Percentiles rank a stretch among this genome's conserved stretches.
These are phyloP conservation scores for Gortyna flavago DNA, from an alignment of 2,888 invertebrate genomes.

Conservation along the genomic window DNA sequence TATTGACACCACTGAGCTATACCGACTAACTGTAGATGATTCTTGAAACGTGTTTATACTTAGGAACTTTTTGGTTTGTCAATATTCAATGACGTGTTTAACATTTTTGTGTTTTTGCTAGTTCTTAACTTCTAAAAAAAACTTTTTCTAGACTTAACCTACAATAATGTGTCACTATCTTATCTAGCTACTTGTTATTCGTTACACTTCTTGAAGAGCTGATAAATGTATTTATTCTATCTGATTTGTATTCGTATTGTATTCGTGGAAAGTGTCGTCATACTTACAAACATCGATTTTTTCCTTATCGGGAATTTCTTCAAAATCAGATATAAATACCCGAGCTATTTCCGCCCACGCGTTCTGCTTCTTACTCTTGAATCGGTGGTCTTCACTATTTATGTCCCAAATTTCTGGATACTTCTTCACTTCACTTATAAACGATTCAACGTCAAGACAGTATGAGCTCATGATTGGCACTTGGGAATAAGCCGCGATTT, in stretches of 20 bases:
- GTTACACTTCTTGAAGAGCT: conserved; percentile 31
- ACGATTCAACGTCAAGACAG: conserved; percentile 77
- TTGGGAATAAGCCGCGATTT: conserved; percentile 64
- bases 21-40: conserved; percentile 2
- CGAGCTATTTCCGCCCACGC: conserved; percentile 81
- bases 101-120: neutral
- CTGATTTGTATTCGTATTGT: conserved; percentile 34
- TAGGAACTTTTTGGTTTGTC: neutral
- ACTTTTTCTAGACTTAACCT: conserved; percentile 18
- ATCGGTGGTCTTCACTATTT: conserved; percentile 74
- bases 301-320: conserved; percentile 74
- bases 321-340: conserved; percentile 78
- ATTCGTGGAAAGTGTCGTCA: conserved; percentile 29
- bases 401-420: conserved; percentile 81
- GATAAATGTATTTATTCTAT: conserved; percentile 25
- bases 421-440: conserved; percentile 82
- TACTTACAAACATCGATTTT: conserved; percentile 82
- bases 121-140: neutral
- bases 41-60: conserved; percentile 12
- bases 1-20: conserved; percentile 12
- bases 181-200: conserved; percentile 35
- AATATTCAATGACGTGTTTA: neutral
- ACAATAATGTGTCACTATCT: conserved; percentile 33
- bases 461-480: conserved; percentile 70
- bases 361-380: conserved; percentile 72